A percentile compares a stretch with the other conserved stretches of the same genome.
These are phyloP conservation scores for Neotragus moschatus DNA, from an alignment of 2,113 vertebrate species.

Conservation along the genomic window DNA sequence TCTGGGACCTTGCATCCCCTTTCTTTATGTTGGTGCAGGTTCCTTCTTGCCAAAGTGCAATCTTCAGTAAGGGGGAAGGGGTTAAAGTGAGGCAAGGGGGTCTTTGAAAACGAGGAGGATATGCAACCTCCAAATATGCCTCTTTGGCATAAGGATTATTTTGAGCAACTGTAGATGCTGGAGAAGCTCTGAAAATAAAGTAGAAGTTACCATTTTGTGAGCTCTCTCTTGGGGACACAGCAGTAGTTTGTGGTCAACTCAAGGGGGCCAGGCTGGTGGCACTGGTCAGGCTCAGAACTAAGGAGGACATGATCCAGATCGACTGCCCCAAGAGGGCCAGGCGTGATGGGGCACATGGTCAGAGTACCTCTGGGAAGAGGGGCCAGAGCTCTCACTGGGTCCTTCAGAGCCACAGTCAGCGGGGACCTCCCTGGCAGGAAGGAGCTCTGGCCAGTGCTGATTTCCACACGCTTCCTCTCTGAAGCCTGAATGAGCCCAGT, in stretches of 20 bases:
- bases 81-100: neutral
- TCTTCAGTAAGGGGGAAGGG: neutral
- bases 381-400: fast-evolving
- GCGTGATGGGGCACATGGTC: neutral
- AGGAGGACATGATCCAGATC: neutral
- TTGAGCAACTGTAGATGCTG: neutral
- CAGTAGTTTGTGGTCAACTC: neutral
- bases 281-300: neutral
- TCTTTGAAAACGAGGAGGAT: neutral
- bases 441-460: neutral
- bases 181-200: neutral
- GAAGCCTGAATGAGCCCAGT: neutral
- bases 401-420: neutral
- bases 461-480: neutral
- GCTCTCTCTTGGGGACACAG: neutral
- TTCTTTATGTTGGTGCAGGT: neutral
- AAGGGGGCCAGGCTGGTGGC: neutral
- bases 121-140: neutral
- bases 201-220: neutral
- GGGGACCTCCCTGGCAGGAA: neutral
- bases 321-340: neutral
- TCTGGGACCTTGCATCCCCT: neutral
- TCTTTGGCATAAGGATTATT: neutral
- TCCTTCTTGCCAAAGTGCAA: neutral
- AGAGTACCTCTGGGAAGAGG: neutral